Evolutionary conservation across 2,113 vertebrate genomes (phyloP), one percentile per base, ranked within the genome.

Genomic region (Neolamprologus falcicula): DNA sequence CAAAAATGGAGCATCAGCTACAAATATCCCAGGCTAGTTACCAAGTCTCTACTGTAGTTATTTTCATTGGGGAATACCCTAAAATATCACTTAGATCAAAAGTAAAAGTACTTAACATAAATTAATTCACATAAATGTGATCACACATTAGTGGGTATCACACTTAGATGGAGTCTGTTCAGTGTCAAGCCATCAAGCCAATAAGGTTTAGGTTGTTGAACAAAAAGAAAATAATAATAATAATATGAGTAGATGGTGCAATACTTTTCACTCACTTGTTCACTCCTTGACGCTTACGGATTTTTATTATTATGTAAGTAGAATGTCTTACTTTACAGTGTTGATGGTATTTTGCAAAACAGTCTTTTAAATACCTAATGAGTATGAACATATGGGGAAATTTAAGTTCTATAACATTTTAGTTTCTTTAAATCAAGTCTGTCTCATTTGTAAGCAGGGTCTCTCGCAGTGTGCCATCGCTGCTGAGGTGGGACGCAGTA

Each of bases 171-270:
- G 5, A 55, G 53, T 55, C 11, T 55, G 21, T 55, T 13, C 53
- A 55, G 53, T 24, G 53, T 54, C n/a, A 12, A 24, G 53, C 53
- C 53, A 24, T 54, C 52, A 54, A 54, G 5, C 52, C n/a, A 53
- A 0, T 21, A 0, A 54, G 9, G 52, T 21, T 21, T 54, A 4
- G n/a, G n/a, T 54, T 54, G n/a, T 21, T 54, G 52, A 54, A 54
- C n/a, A 21, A 54, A 21, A 21, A 54, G 19, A 54, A 54, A 0
- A 54, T 54, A 54, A 21, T 54, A 54, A 54, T 54, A 54, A 55
- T 55, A 55, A 55, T 13, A 24, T 55, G 11, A 55, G 53, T 55
- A 55, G 53, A 55, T 24, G 53, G 21, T 55, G 6, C 4, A 55
- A 55, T 55, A 55, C 53, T 24, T 24, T 55, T 55, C 11, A 55